A percentile compares a stretch with the other conserved stretches of the same genome.
These are phyloP conservation scores for Proctacanthus coquilletti DNA, from an alignment of 1,140 invertebrate genomes.

Conservation along the genomic window DNA sequence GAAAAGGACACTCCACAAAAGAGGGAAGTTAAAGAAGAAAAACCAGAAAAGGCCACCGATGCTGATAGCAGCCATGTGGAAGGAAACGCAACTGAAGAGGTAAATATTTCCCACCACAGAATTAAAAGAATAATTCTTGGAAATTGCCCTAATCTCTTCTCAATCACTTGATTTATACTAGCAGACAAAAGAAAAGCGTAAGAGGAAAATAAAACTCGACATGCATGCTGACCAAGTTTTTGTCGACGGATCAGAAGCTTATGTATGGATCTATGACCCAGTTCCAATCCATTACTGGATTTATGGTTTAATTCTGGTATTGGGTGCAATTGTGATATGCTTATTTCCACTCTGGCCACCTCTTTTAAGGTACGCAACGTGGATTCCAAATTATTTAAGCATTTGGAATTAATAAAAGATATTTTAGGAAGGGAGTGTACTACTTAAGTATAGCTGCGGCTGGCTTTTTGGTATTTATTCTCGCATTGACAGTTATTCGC, in stretches of 20 bases:
- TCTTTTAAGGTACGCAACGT: conserved; percentile 48
- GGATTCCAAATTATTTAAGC: conserved; percentile 2
- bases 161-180: too few species aligned
- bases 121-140: too few species aligned
- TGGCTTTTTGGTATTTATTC: conserved; percentile 84
- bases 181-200: conserved; percentile 40
- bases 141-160: too few species aligned
- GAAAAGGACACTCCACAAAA: conserved; percentile 37
- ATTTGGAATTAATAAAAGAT: too few species aligned
- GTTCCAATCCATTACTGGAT: conserved; percentile 94
- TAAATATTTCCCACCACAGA: too few species aligned
- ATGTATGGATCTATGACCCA: conserved; percentile 99
- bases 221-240: conserved; percentile 94
- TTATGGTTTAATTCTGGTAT: conserved; percentile 76
- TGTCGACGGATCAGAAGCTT: conserved; percentile 85
- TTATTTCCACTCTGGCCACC: conserved; percentile 96
- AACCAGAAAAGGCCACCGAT: conserved; percentile 10
- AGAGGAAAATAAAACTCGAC: conserved; percentile 65
- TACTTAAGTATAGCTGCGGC: conserved; percentile 90
- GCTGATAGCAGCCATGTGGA: conserved; percentile 4
- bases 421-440: conserved; percentile 78
- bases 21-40: conserved; percentile 28
- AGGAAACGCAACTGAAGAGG: conserved; percentile 8
- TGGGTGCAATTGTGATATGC: conserved; percentile 90
- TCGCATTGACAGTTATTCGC: conserved; percentile 75